A percentile compares a stretch with the other conserved stretches of the same genome.
Evolutionary conservation across 2,797 vertebrate genomes (phyloP).

Genomic region (Sebastiscus tertius): DNA sequence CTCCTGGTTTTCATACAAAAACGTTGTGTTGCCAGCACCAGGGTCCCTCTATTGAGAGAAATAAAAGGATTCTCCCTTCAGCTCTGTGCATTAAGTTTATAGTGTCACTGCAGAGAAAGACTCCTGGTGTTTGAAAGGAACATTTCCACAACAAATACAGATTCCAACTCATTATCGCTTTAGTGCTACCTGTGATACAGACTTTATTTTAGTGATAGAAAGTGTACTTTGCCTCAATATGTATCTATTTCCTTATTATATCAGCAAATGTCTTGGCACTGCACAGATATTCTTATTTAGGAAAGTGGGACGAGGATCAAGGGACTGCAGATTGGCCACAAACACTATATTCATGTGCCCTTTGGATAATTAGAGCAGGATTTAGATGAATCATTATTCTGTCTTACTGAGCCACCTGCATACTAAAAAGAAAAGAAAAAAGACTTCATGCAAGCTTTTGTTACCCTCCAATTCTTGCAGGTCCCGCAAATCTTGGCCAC

Average conservation of each 20-base stretch:
- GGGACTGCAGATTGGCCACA: slow-evolving; percentile 53
- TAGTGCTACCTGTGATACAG: neutral
- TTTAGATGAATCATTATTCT: slow-evolving; percentile 60
- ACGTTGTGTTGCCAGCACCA: slow-evolving; percentile 39
- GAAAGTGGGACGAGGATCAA: slow-evolving; percentile 54
- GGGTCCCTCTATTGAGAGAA: slow-evolving; percentile 24
- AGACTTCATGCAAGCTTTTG: neutral
- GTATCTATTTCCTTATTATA: slow-evolving; percentile 27
- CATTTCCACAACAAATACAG: slow-evolving; percentile 1
- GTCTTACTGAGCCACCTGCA: slow-evolving; percentile 44
- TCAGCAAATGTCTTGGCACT: slow-evolving; percentile 37
- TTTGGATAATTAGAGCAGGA: slow-evolving; percentile 65
- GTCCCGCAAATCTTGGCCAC: neutral
- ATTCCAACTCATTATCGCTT: slow-evolving; percentile 10
- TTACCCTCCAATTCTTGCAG: neutral
- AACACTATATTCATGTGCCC: slow-evolving; percentile 41
- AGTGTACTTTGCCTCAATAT: slow-evolving; percentile 6
- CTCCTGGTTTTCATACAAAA: slow-evolving; percentile 46
- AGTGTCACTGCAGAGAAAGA: neutral
- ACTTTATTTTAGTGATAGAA: slow-evolving; percentile 7
- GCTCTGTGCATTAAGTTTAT: slow-evolving; percentile 7
- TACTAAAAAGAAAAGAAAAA: neutral
- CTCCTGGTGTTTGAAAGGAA: slow-evolving; percentile 8
- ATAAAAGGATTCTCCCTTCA: slow-evolving; percentile 39
- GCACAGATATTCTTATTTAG: slow-evolving; percentile 35